Base-by-base conservation (phyloP, 2,888 invertebrate species). In the Dryococelus australis region DNA sequence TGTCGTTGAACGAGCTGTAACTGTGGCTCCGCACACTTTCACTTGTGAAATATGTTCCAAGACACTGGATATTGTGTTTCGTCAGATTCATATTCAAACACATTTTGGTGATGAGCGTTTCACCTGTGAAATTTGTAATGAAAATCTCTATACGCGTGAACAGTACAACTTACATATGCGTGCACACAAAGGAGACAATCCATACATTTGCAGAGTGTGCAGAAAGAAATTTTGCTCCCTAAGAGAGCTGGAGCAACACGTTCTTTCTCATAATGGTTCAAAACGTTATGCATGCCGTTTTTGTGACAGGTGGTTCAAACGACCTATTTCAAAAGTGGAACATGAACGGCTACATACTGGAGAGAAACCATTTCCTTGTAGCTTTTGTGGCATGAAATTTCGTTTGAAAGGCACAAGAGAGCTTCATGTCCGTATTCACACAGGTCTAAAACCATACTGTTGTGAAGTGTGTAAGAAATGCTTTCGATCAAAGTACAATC, bases 111-210 rank as follows among this genome's bases (percentile, higher is more conserved):
- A 83, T 24, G 83, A 35, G 28, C 83, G 83, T 24, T 83, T 83
- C 28, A 83, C 83, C 0, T 83, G 83, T 24, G 83, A 83, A 43
- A 83, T 83, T 35, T 83, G 83, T 28, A 83, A 83, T 43, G 28
- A 43, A 35, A 83, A 83, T 83, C 43, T 83, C 20, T 83, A 83
- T 24, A 83, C 83, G 5, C 83, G 83, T 9, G 83, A 83, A 83
- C 27, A 83, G n/a, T 83, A n/a, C 83, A 83, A 83, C 20, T 43
- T 83, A 20, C 83, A 83, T 26, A 83, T 83, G 83, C 83, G 83
- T 43, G 83, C 83, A 28, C 83, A 83, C 35, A 83, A 83, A 35
- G 83, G 83, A 43, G 83, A 83, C 16, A 83, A 28, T 28, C 83
- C 83, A 1, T 83, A 83, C 20, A 28, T 83, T 16, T 83, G 83